These are phyloP conservation scores for Megalonaias nervosa DNA, from an alignment of 1,140 invertebrate species.

Conservation along the genomic window DNA sequence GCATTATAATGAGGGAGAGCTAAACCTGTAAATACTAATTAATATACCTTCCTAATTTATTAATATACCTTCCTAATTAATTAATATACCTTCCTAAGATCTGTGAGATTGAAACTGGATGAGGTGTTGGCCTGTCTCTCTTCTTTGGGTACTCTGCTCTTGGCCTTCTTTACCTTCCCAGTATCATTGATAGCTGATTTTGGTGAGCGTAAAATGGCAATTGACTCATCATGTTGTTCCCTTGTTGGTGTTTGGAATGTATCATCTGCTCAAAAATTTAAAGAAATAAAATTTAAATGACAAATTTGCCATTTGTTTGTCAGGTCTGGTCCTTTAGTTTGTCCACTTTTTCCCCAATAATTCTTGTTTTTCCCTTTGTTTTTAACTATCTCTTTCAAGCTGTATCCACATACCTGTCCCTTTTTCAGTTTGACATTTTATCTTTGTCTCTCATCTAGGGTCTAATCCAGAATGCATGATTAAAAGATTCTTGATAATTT, in stretches of 20 bases:
- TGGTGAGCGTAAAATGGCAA: conserved; percentile 43
- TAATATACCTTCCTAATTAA: neutral
- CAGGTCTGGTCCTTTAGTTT: neutral
- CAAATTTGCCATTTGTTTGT: neutral
- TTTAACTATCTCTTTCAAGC: too few relatives aligned
- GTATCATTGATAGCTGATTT: conserved; percentile 67
- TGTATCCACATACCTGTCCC: too few relatives aligned
- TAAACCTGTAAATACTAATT: too few relatives aligned
- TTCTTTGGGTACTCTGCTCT: conserved; percentile 40
- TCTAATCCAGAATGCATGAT: too few relatives aligned
- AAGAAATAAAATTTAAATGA: neutral
- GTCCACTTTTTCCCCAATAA: neutral
- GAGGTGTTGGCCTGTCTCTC: conserved; percentile 37
- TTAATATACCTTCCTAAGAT: conserved; percentile 53
- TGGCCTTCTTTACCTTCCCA: conserved; percentile 59
- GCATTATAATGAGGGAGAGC: too few relatives aligned
- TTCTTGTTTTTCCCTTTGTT: too few relatives aligned
- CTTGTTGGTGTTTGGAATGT: conserved; percentile 45
- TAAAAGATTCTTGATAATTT: too few relatives aligned
- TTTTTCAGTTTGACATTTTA: too few relatives aligned
- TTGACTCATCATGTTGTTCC: conserved; percentile 38
- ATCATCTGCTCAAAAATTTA: conserved; percentile 24
- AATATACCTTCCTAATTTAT: conserved; percentile 37
- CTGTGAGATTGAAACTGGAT: conserved; percentile 48
- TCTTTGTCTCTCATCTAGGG: too few relatives aligned